Evolutionary conservation across 1,140 invertebrate species (phyloP).

Genomic region (Caenorhabditis tropicalis): DNA sequence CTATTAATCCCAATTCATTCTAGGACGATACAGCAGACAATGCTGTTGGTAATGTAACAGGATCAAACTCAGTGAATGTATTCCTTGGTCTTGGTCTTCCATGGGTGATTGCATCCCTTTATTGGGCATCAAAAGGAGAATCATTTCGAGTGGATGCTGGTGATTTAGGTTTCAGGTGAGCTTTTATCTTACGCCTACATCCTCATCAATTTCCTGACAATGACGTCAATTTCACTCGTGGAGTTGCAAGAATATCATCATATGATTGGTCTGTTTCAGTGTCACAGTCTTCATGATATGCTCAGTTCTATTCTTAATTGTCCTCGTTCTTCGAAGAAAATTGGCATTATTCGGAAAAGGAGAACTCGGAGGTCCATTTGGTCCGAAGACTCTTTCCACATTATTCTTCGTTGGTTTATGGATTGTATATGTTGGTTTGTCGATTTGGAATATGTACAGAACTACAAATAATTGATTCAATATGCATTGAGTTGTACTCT

Average conservation of each 20-base stretch:
- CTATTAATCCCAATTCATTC: conserved; percentile 73
- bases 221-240: neutral
- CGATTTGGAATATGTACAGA: conserved; percentile 48
- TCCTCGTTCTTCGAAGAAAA: conserved; percentile 75
- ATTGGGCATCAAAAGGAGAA: conserved; percentile 64
- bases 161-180: conserved; percentile 74
- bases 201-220: neutral
- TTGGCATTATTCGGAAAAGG: conserved; percentile 79
- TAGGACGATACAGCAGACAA: conserved; percentile 96
- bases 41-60: conserved; percentile 96
- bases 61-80: conserved; percentile 85
- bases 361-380: conserved; percentile 87
- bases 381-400: conserved; percentile 81
- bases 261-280: conserved; percentile 68
- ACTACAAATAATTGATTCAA: neutral
- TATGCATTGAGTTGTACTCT: too few relatives aligned
- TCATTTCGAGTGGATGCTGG: conserved; percentile 70
- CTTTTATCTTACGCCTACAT: neutral
- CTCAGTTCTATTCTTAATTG: conserved; percentile 74
- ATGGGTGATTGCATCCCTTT: conserved; percentile 68
- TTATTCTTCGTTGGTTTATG: conserved; percentile 84
- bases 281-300: conserved; percentile 76
- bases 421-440: conserved; percentile 46
- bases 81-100: conserved; percentile 75
- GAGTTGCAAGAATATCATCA: neutral